phyloP scores from a whole-genome alignment of 2,888 invertebrate species.

The Drosophila hamatofila region DNA sequence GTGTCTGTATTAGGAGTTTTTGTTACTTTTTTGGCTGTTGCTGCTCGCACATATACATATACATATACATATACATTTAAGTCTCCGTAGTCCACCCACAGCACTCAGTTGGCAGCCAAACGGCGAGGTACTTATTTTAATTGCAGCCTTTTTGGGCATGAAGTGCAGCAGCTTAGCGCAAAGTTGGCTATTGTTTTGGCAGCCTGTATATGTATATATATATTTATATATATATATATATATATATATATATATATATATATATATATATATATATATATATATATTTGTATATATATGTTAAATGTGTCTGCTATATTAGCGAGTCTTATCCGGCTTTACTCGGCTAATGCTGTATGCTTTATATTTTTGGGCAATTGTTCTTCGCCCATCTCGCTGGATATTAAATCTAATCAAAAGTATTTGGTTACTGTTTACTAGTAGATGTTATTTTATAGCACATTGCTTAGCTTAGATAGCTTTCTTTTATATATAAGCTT shows the following conservation, averaged over 20 bases:
- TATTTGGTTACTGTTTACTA: background rate
- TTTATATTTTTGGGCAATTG: background rate
- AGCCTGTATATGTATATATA: background rate
- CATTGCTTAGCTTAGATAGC: background rate
- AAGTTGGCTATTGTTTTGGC: conserved; percentile 52
- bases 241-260: background rate
- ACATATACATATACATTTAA: background rate
- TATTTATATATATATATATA: background rate
- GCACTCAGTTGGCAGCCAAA: conserved; percentile 49
- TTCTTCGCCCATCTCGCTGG: background rate
- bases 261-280: background rate
- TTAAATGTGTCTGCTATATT: background rate
- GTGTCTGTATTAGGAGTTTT: conserved; percentile 16
- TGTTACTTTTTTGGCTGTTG: conserved; percentile 34
- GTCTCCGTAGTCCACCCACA: conserved; percentile 13
- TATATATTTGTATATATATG: too few species aligned
- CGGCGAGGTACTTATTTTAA: conserved; percentile 75
- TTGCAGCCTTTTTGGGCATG: conserved; percentile 74
- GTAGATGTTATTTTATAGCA: too few species aligned
- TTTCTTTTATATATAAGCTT: background rate
- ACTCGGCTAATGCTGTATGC: background rate
- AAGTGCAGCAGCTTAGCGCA: conserved; percentile 75
- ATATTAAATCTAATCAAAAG: background rate
- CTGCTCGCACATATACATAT: conserved; percentile 8
- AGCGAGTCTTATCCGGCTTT: background rate